Conservation (phyloP, 2,113 vertebrate species). For the Lampris incognitus region DNA sequence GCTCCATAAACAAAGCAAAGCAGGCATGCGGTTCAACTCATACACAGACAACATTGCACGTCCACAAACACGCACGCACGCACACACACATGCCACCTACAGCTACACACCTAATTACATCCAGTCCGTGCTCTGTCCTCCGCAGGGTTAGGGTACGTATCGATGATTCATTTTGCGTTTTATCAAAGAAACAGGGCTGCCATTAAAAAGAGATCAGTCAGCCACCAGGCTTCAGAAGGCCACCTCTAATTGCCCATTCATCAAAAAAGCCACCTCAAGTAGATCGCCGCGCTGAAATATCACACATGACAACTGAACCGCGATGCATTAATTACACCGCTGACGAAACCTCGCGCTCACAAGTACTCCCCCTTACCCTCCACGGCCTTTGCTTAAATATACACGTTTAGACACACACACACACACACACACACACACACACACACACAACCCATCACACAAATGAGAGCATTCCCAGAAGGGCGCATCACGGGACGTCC, state of each 20-base stretch:
- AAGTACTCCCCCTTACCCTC: constrained; percentile 18
- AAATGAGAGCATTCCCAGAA: no score
- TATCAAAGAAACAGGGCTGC: constrained; percentile 83
- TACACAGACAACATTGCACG: constrained; percentile 16
- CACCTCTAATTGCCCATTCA: constrained; percentile 83
- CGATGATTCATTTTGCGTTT: constrained; percentile 84
- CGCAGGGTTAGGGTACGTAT: constrained; percentile 63
- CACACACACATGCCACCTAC: constrained; percentile 37
- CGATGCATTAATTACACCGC: constrained; percentile 76
- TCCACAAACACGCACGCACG: constrained; percentile 18
- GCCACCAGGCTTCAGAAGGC: constrained; percentile 76
- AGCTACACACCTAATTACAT: constrained; percentile 72
- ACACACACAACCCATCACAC: constrained; percentile 4
- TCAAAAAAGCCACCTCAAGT: constrained; percentile 80
- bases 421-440: not conserved
- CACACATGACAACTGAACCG: constrained; percentile 76
- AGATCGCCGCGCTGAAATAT: constrained; percentile 74
- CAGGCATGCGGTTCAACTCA: not conserved
- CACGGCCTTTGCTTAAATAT: constrained; percentile 8
- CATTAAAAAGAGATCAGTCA: constrained; percentile 85
- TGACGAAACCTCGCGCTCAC: constrained; percentile 70
- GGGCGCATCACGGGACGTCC: not conserved
- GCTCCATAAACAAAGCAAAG: constrained; percentile 21
- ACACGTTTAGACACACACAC: constrained; percentile 11
- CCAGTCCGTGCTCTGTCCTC: constrained; percentile 61